Conservation (phyloP, 2,888 invertebrate genomes). For the Exocentrus adspersus region DNA sequence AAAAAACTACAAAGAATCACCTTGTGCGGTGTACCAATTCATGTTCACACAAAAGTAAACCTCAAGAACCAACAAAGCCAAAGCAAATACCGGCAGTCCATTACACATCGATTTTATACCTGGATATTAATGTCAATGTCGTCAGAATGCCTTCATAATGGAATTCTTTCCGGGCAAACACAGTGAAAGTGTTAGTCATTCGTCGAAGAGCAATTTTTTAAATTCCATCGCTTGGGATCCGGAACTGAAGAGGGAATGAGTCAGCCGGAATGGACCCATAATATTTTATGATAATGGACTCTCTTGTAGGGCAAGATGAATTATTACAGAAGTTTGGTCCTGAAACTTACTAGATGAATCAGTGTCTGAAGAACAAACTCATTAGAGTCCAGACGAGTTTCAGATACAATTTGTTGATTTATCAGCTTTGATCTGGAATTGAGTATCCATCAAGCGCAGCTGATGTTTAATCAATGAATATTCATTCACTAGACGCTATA, state of each 20-base stretch:
- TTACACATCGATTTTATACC: constrained; percentile 12
- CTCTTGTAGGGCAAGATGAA: background rate
- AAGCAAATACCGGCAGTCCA: constrained; percentile 8
- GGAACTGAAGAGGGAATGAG: constrained; percentile 13
- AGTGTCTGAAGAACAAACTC: too few species aligned
- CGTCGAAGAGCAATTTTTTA: constrained; percentile 13
- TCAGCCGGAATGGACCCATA: constrained; percentile 16
- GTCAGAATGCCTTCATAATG: constrained; percentile 8
- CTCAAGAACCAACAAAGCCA: background rate
- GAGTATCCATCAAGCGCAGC: too few species aligned
- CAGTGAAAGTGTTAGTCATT: constrained; percentile 4
- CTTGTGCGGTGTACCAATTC: background rate
- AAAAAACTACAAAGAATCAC: background rate
- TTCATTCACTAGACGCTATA: too few species aligned
- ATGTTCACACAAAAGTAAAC: background rate
- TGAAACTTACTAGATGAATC: background rate
- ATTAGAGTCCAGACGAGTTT: too few species aligned
- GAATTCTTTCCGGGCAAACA: background rate
- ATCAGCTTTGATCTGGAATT: too few species aligned
- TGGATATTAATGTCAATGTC: constrained; percentile 17
- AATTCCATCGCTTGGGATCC: constrained; percentile 13
- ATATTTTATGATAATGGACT: constrained; percentile 4
- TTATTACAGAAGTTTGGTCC: background rate
- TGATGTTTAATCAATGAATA: too few species aligned
- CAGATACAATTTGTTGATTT: too few species aligned